Evolutionary conservation across 2,888 invertebrate species (phyloP).

Genomic region (Leucozona laternaria): DNA sequence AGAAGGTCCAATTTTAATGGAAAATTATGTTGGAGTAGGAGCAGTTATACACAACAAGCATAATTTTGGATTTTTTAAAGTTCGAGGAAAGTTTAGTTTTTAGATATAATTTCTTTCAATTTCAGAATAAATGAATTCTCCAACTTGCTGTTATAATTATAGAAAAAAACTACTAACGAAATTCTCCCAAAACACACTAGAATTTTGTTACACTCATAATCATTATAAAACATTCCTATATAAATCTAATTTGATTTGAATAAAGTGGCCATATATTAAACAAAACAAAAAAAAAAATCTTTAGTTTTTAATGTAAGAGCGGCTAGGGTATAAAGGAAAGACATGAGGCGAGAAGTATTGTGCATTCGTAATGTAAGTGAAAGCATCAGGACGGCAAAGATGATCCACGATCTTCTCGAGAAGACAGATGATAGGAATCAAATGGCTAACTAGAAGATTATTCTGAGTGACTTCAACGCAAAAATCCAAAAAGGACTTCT

Average conservation of each 20-base stretch:
- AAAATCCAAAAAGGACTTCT: too few relatives aligned
- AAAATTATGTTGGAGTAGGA: conserved; percentile 91
- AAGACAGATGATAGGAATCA: too few relatives aligned
- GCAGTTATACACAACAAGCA: conserved; percentile 93
- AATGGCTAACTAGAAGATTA: too few relatives aligned
- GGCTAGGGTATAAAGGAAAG: too few relatives aligned
- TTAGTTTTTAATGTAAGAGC: too few relatives aligned
- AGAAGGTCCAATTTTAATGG: conserved; percentile 89
- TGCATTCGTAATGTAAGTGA: too few relatives aligned
- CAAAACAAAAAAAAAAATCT: too few relatives aligned
- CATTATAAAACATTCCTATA: conserved; percentile 13
- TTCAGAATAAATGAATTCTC: not conserved
- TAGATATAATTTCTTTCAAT: conserved; percentile 81
- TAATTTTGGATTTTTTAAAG: conserved; percentile 93
- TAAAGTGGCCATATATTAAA: not conserved
- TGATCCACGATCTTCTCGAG: too few relatives aligned
- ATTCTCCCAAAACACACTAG: conserved; percentile 37
- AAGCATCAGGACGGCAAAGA: too few relatives aligned
- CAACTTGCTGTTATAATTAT: not conserved
- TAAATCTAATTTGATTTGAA: conserved; percentile 45
- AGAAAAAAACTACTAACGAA: conserved; percentile 47
- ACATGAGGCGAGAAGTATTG: too few relatives aligned
- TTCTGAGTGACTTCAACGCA: too few relatives aligned
- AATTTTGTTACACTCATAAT: conserved; percentile 54
- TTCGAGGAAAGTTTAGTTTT: conserved; percentile 93